Evolutionary conservation across 2,888 invertebrate genomes (phyloP).

Genomic region (Euproctis similis): DNA sequence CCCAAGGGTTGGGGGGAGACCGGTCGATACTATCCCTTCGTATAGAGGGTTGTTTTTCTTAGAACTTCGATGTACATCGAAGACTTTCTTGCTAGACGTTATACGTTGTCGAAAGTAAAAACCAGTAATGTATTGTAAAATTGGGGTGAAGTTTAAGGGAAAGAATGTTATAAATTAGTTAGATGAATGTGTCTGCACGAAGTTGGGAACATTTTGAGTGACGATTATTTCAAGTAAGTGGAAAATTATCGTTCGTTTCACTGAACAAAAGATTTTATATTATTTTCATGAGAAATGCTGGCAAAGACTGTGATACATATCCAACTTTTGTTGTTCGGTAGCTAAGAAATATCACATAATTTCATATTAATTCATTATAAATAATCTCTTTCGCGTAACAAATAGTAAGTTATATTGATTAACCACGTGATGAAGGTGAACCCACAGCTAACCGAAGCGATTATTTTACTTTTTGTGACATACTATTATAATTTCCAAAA

Average conservation of each 20-base stretch:
- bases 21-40: constrained; percentile 26
- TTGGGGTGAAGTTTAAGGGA: constrained; percentile 10
- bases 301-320: no score
- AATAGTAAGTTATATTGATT: no score
- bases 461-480: no score
- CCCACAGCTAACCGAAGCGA: no score
- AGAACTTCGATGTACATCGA: constrained; percentile 15
- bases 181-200: constrained; percentile 15
- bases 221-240: constrained; percentile 19
- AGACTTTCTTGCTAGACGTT: neutral
- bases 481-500: no score
- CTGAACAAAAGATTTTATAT: neutral
- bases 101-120: constrained; percentile 1
- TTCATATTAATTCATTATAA: no score
- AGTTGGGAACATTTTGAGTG: constrained; percentile 12
- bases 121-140: constrained; percentile 12
- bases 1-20: constrained; percentile 9
- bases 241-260: constrained; percentile 7
- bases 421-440: no score
- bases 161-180: constrained; percentile 19
- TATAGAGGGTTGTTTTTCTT: constrained; percentile 8
- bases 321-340: no score
- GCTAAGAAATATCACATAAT: no score
- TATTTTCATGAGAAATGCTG: neutral
- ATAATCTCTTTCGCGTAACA: no score